Percentiles rank a stretch among this genome's conserved stretches.
These are phyloP conservation scores for Mohoua ochrocephala DNA, from an alignment of 2,113 vertebrate genomes.

Conservation along the genomic window DNA sequence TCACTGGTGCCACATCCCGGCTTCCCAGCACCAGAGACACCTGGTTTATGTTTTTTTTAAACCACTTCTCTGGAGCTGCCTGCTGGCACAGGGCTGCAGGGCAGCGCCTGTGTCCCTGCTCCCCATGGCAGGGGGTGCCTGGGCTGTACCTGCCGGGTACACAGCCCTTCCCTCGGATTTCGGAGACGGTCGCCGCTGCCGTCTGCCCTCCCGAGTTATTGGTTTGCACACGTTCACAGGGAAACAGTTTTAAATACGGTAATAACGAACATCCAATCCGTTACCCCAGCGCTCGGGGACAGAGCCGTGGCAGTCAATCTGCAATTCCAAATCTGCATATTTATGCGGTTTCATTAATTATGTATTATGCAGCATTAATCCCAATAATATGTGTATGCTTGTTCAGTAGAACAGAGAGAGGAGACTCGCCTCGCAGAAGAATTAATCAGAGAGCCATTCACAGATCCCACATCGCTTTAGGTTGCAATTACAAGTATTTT, in stretches of 20 bases:
- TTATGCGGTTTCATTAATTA: slow-evolving; percentile 69
- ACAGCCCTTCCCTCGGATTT: not conserved
- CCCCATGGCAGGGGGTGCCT: not conserved
- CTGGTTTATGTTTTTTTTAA: accelerated
- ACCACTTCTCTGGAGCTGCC: not conserved
- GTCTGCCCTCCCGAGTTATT: not conserved
- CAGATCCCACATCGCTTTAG: not conserved
- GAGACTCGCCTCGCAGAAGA: not conserved
- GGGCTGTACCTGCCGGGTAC: not conserved
- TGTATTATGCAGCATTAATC: slow-evolving; percentile 57
- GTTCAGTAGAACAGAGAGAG: slow-evolving; percentile 9
- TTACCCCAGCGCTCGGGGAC: slow-evolving; percentile 39
- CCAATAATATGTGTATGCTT: slow-evolving; percentile 48
- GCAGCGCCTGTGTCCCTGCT: not conserved
- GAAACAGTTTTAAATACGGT: slow-evolving; percentile 32
- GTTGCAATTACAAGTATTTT: slow-evolving; percentile 58
- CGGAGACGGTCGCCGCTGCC: not conserved
- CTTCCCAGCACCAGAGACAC: not conserved
- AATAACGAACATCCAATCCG: slow-evolving; percentile 59
- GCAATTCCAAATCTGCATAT: slow-evolving; percentile 73
- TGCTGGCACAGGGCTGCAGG: not conserved
- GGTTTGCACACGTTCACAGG: slow-evolving; percentile 15
- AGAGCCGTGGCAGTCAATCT: slow-evolving; percentile 54
- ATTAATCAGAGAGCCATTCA: slow-evolving; percentile 22
- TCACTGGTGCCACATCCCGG: not conserved